phyloP scores from a whole-genome alignment of 1,140 invertebrate genomes.

The Drosophila subpulchrella region DNA sequence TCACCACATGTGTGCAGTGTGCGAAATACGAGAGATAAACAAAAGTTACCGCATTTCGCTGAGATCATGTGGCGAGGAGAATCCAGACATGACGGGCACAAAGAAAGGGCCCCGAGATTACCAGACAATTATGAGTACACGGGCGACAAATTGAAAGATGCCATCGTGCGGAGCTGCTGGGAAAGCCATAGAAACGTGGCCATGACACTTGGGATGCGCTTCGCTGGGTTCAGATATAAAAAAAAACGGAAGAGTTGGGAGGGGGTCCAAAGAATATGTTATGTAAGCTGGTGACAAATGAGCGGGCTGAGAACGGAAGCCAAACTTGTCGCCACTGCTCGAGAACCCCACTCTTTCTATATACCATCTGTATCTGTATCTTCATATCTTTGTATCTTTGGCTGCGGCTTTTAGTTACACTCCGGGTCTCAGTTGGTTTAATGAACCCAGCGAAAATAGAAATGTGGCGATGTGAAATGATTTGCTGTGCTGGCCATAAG shows the following conservation, averaged over 20 bases:
- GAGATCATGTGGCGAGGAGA: slow-evolving; percentile 24
- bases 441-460: slow-evolving; percentile 65
- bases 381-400: slow-evolving; percentile 17
- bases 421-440: slow-evolving; percentile 66
- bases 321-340: slow-evolving; percentile 39
- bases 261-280: slow-evolving; percentile 21
- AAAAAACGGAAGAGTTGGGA: background rate
- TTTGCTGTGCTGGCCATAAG: slow-evolving; percentile 63
- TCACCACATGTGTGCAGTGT: slow-evolving; percentile 18
- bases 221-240: slow-evolving; percentile 30
- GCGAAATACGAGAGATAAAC: slow-evolving; percentile 36
- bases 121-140: slow-evolving; percentile 61
- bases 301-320: slow-evolving; percentile 67
- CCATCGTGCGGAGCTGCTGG: slow-evolving; percentile 41
- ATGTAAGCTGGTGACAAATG: slow-evolving; percentile 70
- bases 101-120: slow-evolving; percentile 52
- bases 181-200: slow-evolving; percentile 59
- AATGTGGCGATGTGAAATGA: slow-evolving; percentile 70
- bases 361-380: slow-evolving; percentile 8
- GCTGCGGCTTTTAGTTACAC: slow-evolving; percentile 62
- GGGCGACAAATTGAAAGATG: slow-evolving; percentile 73
- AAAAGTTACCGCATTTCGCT: slow-evolving; percentile 34
- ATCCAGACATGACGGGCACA: slow-evolving; percentile 39
- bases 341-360: slow-evolving; percentile 40
- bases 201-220: slow-evolving; percentile 63